These are phyloP conservation scores for Alcedo atthis DNA, from an alignment of 2,797 vertebrate genomes.

Conservation along the genomic window DNA sequence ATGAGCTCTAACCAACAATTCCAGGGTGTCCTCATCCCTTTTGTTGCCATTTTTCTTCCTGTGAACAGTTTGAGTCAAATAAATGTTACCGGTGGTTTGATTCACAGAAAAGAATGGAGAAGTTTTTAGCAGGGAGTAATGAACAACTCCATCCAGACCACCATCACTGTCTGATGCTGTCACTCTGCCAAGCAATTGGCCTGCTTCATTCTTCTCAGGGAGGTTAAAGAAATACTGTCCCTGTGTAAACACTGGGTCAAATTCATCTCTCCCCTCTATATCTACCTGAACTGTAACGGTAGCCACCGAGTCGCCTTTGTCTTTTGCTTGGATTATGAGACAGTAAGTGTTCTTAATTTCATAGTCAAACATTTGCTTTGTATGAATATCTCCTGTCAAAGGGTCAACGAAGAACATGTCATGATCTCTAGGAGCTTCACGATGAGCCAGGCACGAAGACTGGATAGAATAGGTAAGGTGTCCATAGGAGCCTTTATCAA, in stretches of 20 bases:
- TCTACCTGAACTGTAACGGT: conserved; percentile 84
- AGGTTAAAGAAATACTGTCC: conserved; percentile 87
- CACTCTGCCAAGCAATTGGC: conserved; percentile 85
- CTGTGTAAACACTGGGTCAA: conserved; percentile 90
- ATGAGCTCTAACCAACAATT: conserved; percentile 85
- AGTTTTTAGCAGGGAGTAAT: conserved; percentile 83
- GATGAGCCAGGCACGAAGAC: conserved; percentile 83
- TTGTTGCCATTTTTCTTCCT: conserved; percentile 67
- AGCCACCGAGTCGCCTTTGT: conserved; percentile 85
- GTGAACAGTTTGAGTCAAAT: conserved; percentile 79
- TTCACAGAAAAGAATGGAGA: conserved; percentile 88
- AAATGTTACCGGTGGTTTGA: conserved; percentile 85
- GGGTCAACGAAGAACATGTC: conserved; percentile 87
- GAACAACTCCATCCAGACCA: conserved; percentile 89
- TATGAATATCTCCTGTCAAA: conserved; percentile 87
- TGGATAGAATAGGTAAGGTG: conserved; percentile 88
- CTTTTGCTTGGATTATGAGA: conserved; percentile 88
- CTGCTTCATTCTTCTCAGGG: conserved; percentile 75
- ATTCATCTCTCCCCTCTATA: conserved; percentile 90
- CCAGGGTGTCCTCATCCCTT: conserved; percentile 69
- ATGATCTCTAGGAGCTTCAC: conserved; percentile 75
- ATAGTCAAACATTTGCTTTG: conserved; percentile 88
- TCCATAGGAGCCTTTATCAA: conserved; percentile 87
- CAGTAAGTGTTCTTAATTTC: conserved; percentile 87
- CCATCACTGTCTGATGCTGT: conserved; percentile 88